A percentile compares a stretch with the other conserved stretches of the same genome.
Conservation (phyloP, 2,113 vertebrate species). For the Seriola aureovittata region DNA sequence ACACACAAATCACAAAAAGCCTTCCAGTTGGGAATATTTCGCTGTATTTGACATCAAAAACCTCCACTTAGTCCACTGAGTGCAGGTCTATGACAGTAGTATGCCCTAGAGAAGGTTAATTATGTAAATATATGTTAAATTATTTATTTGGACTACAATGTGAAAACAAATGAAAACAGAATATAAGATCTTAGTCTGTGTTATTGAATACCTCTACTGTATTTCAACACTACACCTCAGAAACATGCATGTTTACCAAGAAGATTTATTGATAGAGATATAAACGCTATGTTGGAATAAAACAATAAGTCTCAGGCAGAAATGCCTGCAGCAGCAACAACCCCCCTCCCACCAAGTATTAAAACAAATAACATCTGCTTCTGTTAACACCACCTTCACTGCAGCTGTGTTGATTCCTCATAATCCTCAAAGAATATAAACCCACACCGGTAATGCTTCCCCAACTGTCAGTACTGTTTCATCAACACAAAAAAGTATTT, state of each 20-base stretch:
- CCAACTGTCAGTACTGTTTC: slow-evolving; percentile 62
- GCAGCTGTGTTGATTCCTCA: slow-evolving; percentile 74
- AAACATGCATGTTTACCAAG: slow-evolving; percentile 37
- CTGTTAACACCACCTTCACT: slow-evolving; percentile 64
- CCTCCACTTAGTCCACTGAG: neutral
- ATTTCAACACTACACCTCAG: neutral
- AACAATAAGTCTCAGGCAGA: slow-evolving; percentile 13
- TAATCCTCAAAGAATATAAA: slow-evolving; percentile 70
- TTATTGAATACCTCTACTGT: neutral
- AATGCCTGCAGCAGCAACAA: slow-evolving; percentile 17
- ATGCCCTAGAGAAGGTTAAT: neutral
- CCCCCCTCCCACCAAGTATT: slow-evolving; percentile 34
- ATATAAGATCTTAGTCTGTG: neutral
- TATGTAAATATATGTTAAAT: neutral
- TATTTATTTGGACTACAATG: neutral
- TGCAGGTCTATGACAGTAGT: neutral
- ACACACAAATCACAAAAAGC: neutral
- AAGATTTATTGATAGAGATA: slow-evolving; percentile 22
- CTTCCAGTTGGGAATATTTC: neutral
- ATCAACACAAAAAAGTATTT: slow-evolving; percentile 53
- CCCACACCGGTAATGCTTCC: slow-evolving; percentile 40
- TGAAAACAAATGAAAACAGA: slow-evolving; percentile 6
- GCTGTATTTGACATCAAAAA: neutral
- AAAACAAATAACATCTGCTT: slow-evolving; percentile 80
- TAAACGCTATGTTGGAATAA: slow-evolving; percentile 3